phyloP scores from a whole-genome alignment of 2,888 invertebrate species.

The Nematopogon swammerdamellus region DNA sequence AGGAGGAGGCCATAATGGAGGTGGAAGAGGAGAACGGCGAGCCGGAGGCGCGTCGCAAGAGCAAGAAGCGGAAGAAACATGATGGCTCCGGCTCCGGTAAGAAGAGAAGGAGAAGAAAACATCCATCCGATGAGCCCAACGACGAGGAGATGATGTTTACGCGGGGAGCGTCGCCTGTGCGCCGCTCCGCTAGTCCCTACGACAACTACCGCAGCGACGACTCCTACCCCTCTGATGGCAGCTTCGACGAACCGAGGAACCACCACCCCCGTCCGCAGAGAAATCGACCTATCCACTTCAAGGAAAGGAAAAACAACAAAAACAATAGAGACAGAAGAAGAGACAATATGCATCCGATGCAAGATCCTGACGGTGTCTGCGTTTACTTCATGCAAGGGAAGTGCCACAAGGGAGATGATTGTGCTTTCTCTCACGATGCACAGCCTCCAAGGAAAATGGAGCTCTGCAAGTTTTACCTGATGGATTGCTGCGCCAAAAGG shows the following conservation, averaged over 20 bases:
- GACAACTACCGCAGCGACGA: conserved; percentile 48
- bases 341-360: conserved; percentile 51
- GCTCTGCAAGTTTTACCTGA: conserved; percentile 93
- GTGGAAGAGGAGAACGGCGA: conserved; percentile 36
- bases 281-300: conserved; percentile 26
- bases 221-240: conserved; percentile 53
- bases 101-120: conserved; percentile 57
- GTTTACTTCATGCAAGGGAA: conserved; percentile 87
- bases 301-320: conserved; percentile 51
- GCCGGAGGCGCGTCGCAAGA: conserved; percentile 47
- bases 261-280: conserved; percentile 40
- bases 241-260: conserved; percentile 51
- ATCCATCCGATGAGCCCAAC: conserved; percentile 59
- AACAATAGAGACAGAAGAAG: conserved; percentile 24
- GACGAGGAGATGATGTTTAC: conserved; percentile 80
- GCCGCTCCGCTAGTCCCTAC: conserved; percentile 20
- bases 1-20: too few species aligned
- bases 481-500: conserved; percentile 93
- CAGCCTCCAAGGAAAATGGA: conserved; percentile 84
- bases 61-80: conserved; percentile 57
- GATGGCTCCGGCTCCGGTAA: conserved; percentile 55
- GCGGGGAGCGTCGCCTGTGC: conserved; percentile 70
- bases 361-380: conserved; percentile 72
- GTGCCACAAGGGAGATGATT: conserved; percentile 81
- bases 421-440: conserved; percentile 83